Base-by-base conservation (phyloP, 2,888 invertebrate genomes). In the Ichneumoninae sp. region DNA sequence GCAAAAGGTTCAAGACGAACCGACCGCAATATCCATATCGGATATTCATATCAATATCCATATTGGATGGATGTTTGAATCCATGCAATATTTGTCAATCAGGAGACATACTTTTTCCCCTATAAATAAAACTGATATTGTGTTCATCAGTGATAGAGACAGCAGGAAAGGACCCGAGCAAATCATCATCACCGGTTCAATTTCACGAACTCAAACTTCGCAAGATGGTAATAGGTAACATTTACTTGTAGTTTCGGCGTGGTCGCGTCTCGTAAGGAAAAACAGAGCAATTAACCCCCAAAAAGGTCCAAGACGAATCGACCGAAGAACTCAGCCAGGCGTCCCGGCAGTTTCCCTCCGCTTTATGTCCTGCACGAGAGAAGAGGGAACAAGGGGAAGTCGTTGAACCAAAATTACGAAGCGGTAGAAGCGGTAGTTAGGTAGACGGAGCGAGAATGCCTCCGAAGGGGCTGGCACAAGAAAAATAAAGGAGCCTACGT, bases 341-440 rank as follows among this genome's bases (percentile, higher is more conserved):
- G 40, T 26, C 13, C 57, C 19, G 13, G 65, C 8, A 22, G 26
- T 72, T 68, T 52, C 33, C 57, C 66, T 60, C n/a, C 52, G 66
- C 47, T 77, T 40, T 54, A 54, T 77, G 72, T 72, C 33, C 68
- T 72, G 22, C 47, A 62, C 44, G 40, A 57, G 16, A 66, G 66
- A 70, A 71, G 65, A 30, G 44, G 13, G 26, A 70, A 66, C 71
- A 6, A 75, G 54, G 82, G 78, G 65, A 70, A 60, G 65, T 75
- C 47, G 54, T 66, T 78, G 62, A 65, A 80, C 77, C 80, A 80
- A 81, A 86, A 82, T 86, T 78, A 69, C 76, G 76, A 72, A 81
- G 66, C 60, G 68, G 66, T 44, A 68, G 50, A 40, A 30, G 57
- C 66, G 62, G 65, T 74, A 72, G 77, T 65, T 65, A 80, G 52